Percentiles rank a stretch among this genome's conserved stretches.
Conservation (phyloP, 2,888 invertebrate genomes). For the Diplolepis rosae region DNA sequence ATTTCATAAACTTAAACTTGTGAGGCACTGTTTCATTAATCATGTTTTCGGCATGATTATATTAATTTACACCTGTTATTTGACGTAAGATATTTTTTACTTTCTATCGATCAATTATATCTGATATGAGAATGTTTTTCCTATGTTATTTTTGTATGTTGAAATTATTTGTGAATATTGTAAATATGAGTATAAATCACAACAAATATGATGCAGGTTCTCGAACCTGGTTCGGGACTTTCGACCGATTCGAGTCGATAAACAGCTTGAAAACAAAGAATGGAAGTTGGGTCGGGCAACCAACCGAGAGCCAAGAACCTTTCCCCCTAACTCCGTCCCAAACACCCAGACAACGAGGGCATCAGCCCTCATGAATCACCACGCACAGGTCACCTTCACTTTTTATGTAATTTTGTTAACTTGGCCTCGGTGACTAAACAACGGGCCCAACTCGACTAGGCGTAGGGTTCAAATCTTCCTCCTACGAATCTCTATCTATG, state of each 20-base stretch:
- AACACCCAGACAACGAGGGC: conserved; percentile 70
- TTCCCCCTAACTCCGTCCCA: conserved; percentile 45
- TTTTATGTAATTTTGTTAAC: conserved; percentile 69
- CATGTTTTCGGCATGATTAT: background rate
- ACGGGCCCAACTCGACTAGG: conserved; percentile 37
- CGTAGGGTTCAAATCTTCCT: no score
- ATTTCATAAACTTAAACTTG: background rate
- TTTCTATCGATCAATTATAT: background rate
- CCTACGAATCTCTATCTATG: background rate
- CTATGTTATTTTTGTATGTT: background rate
- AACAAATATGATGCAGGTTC: conserved; percentile 34
- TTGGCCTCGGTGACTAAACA: conserved; percentile 44
- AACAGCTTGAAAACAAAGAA: conserved; percentile 44
- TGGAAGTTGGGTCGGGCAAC: background rate
- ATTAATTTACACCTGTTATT: background rate
- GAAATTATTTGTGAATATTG: background rate
- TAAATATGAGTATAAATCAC: conserved; percentile 30
- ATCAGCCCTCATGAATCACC: conserved; percentile 71
- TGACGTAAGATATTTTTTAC: background rate
- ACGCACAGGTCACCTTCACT: conserved; percentile 68
- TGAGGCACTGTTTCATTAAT: background rate
- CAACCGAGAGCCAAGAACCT: conserved; percentile 33
- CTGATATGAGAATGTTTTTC: background rate
- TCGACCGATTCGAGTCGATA: conserved; percentile 40
- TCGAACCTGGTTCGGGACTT: conserved; percentile 22